Percentiles rank a stretch among this genome's conserved stretches.
Evolutionary conservation across 2,113 vertebrate genomes (phyloP).

Genomic region (Mustela lutreola): DNA sequence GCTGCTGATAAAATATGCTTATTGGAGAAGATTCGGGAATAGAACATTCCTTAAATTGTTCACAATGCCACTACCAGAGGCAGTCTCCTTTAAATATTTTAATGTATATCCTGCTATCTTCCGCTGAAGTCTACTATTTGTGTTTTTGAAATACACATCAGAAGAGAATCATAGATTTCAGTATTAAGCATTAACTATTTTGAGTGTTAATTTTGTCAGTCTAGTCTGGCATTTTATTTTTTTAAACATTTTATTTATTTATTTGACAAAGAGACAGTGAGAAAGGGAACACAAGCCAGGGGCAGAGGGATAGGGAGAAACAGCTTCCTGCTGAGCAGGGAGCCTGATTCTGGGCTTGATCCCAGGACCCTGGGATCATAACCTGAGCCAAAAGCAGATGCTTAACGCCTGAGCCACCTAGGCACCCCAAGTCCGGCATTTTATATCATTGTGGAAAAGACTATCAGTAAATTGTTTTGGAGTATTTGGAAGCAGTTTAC

Average conservation of each 20-base stretch:
- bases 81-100: neutral
- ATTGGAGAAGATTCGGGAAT: neutral
- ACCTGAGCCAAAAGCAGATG: no score
- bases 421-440: neutral
- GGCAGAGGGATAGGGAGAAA: no score
- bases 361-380: no score
- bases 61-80: neutral
- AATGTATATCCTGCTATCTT: neutral
- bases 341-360: no score
- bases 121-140: neutral
- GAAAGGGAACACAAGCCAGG: no score
- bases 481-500: neutral
- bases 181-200: neutral
- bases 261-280: no score
- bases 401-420: no score
- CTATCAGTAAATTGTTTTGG: neutral
- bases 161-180: neutral
- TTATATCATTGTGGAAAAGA: constrained; percentile 25
- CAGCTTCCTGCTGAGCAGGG: no score
- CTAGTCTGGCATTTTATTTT: neutral
- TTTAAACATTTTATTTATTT: no score
- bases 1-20: constrained; percentile 4
- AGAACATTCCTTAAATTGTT: neutral
- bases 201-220: constrained; percentile 23
- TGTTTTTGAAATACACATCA: neutral